Evolutionary conservation across 2,113 vertebrate genomes (phyloP), one percentile per base, ranked within the genome.

Genomic region (Dasyprocta punctata): DNA sequence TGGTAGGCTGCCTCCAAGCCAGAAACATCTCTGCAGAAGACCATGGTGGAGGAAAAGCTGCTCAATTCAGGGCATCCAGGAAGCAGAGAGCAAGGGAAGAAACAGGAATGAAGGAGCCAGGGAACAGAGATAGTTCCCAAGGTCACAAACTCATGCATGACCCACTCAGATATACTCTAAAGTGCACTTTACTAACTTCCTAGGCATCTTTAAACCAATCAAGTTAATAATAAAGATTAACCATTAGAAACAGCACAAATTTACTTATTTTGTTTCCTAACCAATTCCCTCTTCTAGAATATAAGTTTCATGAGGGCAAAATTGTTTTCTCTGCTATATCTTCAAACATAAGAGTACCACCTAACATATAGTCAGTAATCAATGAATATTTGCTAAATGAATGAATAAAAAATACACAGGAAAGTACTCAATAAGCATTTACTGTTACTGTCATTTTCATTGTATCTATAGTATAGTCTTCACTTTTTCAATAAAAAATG

Each of bases 211-310:
- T 11, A 28, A 77, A 11, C 19, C 73, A 47, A 47, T 44, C 24
- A 77, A 77, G 24, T 28, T 44, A 44, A 75, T 20, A 77, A 73
- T 24, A 44, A 77, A 47, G 41, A 28, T 44, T 47, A 77, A 28
- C 8, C 41, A 77, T 47, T 38, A 44, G 11, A 47, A 77, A 77
- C 22, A 75, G 73, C 26, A 28, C 13, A 28, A 77, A 77, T 22
- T 47, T 84, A 54, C 13, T 33, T 85, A 69, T 36, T 92, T 96
- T 67, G 19, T 71, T 81, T 92, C 86, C 47, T 86, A 36, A 94
- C 12, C 38, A 58, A 61, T 65, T 63, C n/a, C 7, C 5, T 4
- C 38, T 63, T 81, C 71, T 75, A 60, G 5, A 77, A 77, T 54
- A 0, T 38, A 81, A 71, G 38, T n/a, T 92, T 58, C 52, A 83